Evolutionary conservation across 1,140 invertebrate genomes (phyloP), one percentile per base, ranked within the genome.

Genomic region (Copidosoma floridanum): DNA sequence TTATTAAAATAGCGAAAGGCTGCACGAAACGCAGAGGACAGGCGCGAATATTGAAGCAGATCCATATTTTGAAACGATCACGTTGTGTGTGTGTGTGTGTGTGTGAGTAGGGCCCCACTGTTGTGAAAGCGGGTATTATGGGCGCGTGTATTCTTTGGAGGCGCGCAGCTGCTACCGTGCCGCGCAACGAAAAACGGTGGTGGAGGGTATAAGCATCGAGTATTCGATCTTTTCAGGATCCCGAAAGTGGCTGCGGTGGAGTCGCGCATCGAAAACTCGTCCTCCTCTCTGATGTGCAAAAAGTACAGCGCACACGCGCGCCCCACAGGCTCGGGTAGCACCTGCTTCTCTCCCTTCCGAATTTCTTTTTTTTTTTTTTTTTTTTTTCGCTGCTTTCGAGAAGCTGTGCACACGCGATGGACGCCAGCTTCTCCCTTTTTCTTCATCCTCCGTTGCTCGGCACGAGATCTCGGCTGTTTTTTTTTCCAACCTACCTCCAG

Each of bases 341-440:
- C 65, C 65, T 68, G 68, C 65, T 52, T 64, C 38, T 59, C 20
- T 48, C 37, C 56, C 35, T 37, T 64, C 53, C 58, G 47, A 16
- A 53, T 67, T 60, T 51, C 32, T 62, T 59, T 60, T 65, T 58
- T 43, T 64, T 38, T 58, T 27, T 32, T 29, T 26, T 57, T 55
- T 37, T 40, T 59, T 64, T 62, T 57, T 53, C 29, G 57, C n/a
- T n/a, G n/a, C n/a, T n/a, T n/a, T n/a, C n/a, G n/a, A n/a, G n/a
- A n/a, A n/a, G n/a, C n/a, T n/a, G 6, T n/a, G n/a, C n/a, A n/a
- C n/a, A n/a, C n/a, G n/a, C 64, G 54, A 37, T 65, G 54, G 37
- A 65, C 61, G 61, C 61, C 56, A 52, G 38, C 38, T 10, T 16
- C 46, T 64, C 40, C 35, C 48, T 50, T 59, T 54, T 53, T 48